Evolutionary conservation across 2,888 invertebrate species (phyloP), one percentile per base, ranked within the genome.

Genomic region (Sinopyrophorus schimmeli): DNA sequence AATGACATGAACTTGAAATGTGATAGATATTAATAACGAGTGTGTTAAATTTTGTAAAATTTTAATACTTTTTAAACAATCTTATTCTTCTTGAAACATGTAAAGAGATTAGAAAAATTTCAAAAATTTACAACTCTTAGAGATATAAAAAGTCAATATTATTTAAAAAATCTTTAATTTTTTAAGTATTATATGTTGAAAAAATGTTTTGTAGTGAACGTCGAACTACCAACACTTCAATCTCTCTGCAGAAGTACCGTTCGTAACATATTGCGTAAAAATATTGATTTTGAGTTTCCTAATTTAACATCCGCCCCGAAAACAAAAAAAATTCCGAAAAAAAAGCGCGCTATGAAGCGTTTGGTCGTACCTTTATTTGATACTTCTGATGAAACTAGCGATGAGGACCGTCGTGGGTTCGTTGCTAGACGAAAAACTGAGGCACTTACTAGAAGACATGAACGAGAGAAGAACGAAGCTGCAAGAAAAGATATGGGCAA

Each of bases 131-230:
- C n/a, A n/a, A n/a, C n/a, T n/a, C n/a, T n/a, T n/a, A n/a, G n/a
- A n/a, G n/a, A n/a, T n/a, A n/a, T n/a, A n/a, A n/a, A n/a, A n/a
- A n/a, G n/a, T n/a, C n/a, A n/a, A n/a, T n/a, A n/a, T n/a, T n/a
- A n/a, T n/a, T n/a, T n/a, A n/a, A n/a, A n/a, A n/a, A n/a, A n/a
- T n/a, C n/a, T n/a, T n/a, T n/a, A n/a, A n/a, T n/a, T n/a, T n/a
- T n/a, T n/a, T n/a, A n/a, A n/a, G n/a, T n/a, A n/a, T n/a, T n/a
- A n/a, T n/a, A n/a, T n/a, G n/a, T n/a, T n/a, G n/a, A n/a, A n/a
- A n/a, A n/a, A n/a, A n/a, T n/a, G n/a, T n/a, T n/a, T 72, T 73
- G 15, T 67, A 86, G 86, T 84, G 58, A 76, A 79, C 23, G 72
- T 75, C 26, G 73, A 76, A 46, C 81, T 84, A 1, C 62, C 77